Evolutionary conservation across 2,888 invertebrate genomes (phyloP).

Genomic region (Lasioglossum leucozonium): DNA sequence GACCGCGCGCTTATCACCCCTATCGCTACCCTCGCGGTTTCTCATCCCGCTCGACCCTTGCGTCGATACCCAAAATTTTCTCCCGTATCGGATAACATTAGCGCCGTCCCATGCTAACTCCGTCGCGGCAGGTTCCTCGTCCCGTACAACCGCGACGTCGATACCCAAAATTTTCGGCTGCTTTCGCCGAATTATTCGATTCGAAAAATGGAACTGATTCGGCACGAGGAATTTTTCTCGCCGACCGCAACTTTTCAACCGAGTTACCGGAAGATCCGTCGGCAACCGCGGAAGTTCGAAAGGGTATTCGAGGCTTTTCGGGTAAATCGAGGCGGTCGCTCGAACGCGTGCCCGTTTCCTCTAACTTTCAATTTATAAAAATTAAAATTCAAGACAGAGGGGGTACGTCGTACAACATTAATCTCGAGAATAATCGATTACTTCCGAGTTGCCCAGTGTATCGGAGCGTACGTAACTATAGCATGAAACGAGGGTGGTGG

Average conservation of each 20-base stretch:
- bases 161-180: neutral
- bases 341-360: neutral
- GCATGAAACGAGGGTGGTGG: neutral
- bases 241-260: neutral
- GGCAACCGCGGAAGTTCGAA: neutral
- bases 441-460: neutral
- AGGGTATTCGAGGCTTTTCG: neutral
- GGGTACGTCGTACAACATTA: neutral
- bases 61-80: neutral
- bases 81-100: neutral
- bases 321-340: neutral
- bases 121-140: too few relatives aligned
- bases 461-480: neutral
- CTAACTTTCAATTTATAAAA: neutral
- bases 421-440: neutral
- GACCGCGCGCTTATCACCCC: conserved; percentile 26
- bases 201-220: neutral
- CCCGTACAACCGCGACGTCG: neutral
- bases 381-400: neutral
- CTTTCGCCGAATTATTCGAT: neutral
- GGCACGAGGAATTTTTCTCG: neutral
- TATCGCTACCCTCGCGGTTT: conserved; percentile 11
- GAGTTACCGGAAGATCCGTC: neutral
- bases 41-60: neutral
- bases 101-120: neutral